Conservation (phyloP, 2,797 vertebrate genomes). For the Siniperca obscura region DNA sequence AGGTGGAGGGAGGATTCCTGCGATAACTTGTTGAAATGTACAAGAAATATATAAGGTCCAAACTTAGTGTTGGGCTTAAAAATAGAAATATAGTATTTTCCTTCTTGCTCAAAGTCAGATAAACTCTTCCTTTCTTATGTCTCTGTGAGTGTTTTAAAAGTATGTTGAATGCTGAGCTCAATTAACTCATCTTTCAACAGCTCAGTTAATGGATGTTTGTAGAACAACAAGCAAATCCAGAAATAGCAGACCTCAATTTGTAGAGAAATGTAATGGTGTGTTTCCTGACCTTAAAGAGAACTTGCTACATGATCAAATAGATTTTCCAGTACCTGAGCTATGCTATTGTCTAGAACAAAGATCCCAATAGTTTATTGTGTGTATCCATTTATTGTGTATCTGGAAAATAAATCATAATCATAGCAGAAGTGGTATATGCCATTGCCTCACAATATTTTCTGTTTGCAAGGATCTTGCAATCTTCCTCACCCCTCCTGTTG, state of each 20-base stretch:
- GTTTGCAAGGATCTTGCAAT: conserved; percentile 13
- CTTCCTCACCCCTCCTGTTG: conserved; percentile 33
- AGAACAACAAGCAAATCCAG: not conserved
- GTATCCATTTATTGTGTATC: not conserved
- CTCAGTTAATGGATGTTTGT: not conserved
- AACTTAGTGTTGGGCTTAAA: not conserved
- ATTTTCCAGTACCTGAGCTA: not conserved
- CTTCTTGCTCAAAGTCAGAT: conserved; percentile 1
- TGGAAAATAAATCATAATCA: not conserved
- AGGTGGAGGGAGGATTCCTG: not conserved
- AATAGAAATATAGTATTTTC: conserved; percentile 7
- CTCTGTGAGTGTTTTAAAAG: conserved; percentile 7
- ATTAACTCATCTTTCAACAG: conserved; percentile 9
- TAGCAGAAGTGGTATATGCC: not conserved
- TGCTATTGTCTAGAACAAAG: not conserved
- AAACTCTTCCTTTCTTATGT: not conserved
- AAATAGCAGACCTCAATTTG: not conserved
- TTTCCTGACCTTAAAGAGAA: conserved; percentile 2
- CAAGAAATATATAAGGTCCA: not conserved
- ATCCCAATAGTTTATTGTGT: too few species aligned
- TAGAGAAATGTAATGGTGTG: not conserved
- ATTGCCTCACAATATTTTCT: conserved; percentile 20
- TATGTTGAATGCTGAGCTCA: not conserved
- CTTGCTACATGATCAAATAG: not conserved
- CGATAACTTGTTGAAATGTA: conserved; percentile 25